Evolutionary conservation across 2,797 vertebrate genomes (phyloP).

Genomic region (Pangasius krempfi): DNA sequence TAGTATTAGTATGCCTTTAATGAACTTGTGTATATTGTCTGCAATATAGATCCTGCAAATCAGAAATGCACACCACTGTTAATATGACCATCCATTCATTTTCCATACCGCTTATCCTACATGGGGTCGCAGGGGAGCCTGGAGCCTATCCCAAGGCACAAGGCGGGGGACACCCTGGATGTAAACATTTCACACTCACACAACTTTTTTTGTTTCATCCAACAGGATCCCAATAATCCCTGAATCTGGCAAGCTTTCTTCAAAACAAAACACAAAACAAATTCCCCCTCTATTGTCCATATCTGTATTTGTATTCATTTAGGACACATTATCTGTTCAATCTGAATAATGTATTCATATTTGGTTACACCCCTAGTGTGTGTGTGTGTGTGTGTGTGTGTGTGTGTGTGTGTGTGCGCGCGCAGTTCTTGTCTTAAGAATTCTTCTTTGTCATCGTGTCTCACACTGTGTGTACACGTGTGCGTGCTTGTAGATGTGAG

Average conservation of each 20-base stretch:
- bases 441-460: neutral
- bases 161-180: no score
- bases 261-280: neutral
- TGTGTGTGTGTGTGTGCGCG: neutral
- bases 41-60: neutral
- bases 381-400: neutral
- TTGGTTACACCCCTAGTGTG: neutral
- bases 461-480: neutral
- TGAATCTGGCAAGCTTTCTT: neutral
- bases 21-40: neutral
- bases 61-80: neutral
- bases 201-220: neutral
- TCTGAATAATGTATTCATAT: neutral
- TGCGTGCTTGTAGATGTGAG: neutral
- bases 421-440: neutral
- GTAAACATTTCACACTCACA: neutral
- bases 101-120: no score
- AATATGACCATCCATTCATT: neutral
- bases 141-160: no score
- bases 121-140: no score
- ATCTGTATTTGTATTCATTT: neutral
- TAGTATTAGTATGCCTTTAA: neutral
- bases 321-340: neutral
- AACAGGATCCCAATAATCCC: neutral
- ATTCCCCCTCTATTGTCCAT: neutral